These are phyloP conservation scores for Peromyscus nudipes DNA, from an alignment of 2,797 vertebrate genomes.

Conservation along the genomic window DNA sequence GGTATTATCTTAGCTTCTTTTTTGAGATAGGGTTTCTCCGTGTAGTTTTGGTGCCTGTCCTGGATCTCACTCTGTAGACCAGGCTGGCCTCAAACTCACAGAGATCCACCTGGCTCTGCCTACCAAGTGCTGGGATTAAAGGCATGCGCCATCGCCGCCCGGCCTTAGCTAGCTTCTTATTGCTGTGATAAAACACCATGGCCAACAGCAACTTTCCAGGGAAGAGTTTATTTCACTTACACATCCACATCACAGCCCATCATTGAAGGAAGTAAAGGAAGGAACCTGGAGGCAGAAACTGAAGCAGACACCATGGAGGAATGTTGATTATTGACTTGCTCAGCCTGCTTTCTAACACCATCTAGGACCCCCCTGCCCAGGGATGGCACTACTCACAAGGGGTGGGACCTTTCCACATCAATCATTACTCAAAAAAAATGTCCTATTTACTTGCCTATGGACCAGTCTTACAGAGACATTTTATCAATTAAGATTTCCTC, in stretches of 20 bases:
- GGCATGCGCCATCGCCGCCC: too few relatives aligned
- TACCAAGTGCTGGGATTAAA: too few relatives aligned
- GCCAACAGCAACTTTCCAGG: not conserved
- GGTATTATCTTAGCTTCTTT: not conserved
- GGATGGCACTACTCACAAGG: not conserved
- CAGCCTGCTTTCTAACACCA: not conserved
- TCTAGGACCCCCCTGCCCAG: not conserved
- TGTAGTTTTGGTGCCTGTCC: too few relatives aligned
- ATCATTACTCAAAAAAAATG: not conserved
- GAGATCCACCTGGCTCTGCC: too few relatives aligned
- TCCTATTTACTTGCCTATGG: not conserved
- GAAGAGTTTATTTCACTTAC: not conserved
- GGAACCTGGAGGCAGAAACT: not conserved
- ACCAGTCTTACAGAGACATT: not conserved
- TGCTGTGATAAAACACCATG: not conserved
- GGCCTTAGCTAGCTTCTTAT: not conserved
- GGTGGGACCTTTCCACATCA: not conserved
- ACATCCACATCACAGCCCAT: not conserved
- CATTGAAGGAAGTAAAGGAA: not conserved
- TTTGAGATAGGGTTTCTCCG: too few relatives aligned
- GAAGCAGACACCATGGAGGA: not conserved
- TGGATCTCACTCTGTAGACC: too few relatives aligned
- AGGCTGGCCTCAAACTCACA: too few relatives aligned
- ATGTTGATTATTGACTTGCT: not conserved
- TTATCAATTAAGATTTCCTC: not conserved